Conservation (phyloP, 2,888 invertebrate species). For the Lepidochrysops patricia region DNA sequence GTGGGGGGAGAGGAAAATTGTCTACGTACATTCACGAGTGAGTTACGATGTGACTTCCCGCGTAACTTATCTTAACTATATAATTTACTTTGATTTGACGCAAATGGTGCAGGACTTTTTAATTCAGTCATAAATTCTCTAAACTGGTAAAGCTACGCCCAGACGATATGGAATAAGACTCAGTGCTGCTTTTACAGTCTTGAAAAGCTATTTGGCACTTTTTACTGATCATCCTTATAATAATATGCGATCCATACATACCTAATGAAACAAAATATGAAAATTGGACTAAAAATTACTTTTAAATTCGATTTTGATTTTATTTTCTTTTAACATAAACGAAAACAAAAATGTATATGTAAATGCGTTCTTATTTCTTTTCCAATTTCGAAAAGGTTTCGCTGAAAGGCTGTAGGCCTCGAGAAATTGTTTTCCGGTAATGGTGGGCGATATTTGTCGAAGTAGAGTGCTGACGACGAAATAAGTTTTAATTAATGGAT, state of each 20-base stretch:
- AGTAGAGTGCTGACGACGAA: constrained; percentile 54
- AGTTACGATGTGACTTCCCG: constrained; percentile 71
- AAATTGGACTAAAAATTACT: too few relatives aligned
- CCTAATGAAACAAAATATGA: too few relatives aligned
- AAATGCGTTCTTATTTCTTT: constrained; percentile 3
- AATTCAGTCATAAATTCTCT: too few relatives aligned
- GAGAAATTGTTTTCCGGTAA: constrained; percentile 35
- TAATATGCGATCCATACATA: too few relatives aligned
- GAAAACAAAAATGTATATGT: constrained; percentile 6
- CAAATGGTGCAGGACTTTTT: not conserved
- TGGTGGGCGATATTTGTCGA: constrained; percentile 45
- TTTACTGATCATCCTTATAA: too few relatives aligned
- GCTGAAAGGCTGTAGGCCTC: constrained; percentile 4
- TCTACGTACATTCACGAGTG: constrained; percentile 68
- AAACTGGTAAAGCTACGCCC: too few relatives aligned
- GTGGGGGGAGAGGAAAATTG: constrained; percentile 67
- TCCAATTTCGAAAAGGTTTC: constrained; percentile 12
- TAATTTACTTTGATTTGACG: constrained; percentile 56
- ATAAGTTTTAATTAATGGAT: constrained; percentile 75
- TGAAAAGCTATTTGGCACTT: too few relatives aligned
- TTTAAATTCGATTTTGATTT: not conserved
- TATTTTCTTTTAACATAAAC: not conserved
- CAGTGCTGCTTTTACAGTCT: too few relatives aligned
- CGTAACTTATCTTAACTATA: constrained; percentile 67
- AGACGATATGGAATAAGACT: too few relatives aligned